Evolutionary conservation across 2,888 invertebrate species (phyloP).

Genomic region (Trichogramma evanescens): DNA sequence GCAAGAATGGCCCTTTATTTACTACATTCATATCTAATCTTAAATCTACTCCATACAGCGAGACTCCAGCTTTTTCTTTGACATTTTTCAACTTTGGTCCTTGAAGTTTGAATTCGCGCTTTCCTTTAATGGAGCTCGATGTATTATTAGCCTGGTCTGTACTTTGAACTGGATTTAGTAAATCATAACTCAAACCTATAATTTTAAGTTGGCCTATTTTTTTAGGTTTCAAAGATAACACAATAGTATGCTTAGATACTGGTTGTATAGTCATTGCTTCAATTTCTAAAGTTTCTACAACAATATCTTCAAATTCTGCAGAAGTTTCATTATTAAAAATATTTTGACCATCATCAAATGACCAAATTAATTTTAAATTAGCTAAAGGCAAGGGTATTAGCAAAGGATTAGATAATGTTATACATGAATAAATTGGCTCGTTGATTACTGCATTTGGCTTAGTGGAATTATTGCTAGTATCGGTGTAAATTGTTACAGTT

Average conservation of each 20-base stretch:
- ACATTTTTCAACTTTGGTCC: conserved; percentile 54
- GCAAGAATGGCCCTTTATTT: conserved; percentile 73
- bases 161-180: conserved; percentile 40
- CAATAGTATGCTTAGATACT: conserved; percentile 57
- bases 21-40: conserved; percentile 69
- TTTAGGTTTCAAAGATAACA: conserved; percentile 67
- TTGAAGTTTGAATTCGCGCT: conserved; percentile 53
- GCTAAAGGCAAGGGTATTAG: conserved; percentile 64
- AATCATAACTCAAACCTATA: conserved; percentile 65
- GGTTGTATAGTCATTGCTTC: conserved; percentile 55
- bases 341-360: conserved; percentile 51
- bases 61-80: conserved; percentile 49
- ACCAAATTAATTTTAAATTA: conserved; percentile 69
- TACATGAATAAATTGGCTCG: conserved; percentile 74
- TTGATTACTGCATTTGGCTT: conserved; percentile 69
- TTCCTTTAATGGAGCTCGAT: conserved; percentile 53
- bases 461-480: conserved; percentile 56
- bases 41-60: conserved; percentile 56
- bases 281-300: conserved; percentile 55
- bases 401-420: conserved; percentile 70
- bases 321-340: conserved; percentile 46
- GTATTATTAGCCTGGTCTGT: conserved; percentile 33
- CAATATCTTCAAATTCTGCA: conserved; percentile 35
- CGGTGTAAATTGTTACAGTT: conserved; percentile 65
- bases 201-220: conserved; percentile 67